A percentile compares a stretch with the other conserved stretches of the same genome.
Conservation (phyloP, 1,140 invertebrate genomes). For the Brachionus plicatilis region DNA sequence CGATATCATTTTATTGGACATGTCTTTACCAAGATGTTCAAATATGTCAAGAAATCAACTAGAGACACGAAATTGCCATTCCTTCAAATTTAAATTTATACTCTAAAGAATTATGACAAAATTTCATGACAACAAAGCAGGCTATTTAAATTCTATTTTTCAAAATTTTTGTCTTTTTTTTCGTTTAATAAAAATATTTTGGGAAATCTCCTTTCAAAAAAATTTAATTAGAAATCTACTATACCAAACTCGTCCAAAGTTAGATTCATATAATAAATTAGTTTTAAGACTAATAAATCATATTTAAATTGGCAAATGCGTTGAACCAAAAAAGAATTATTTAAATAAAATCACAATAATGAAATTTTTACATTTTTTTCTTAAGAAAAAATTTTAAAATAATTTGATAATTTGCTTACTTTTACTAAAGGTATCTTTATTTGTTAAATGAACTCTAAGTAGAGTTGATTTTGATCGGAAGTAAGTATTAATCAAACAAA, state of each 20-base stretch:
- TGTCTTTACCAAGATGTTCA: not conserved
- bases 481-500: not conserved
- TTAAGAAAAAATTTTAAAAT: not conserved
- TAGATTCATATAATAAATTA: not conserved
- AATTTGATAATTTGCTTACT: not conserved
- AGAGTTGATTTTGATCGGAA: not conserved
- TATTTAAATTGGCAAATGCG: not conserved
- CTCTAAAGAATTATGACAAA: not conserved
- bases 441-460: not conserved
- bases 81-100: not conserved
- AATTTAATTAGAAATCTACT: not conserved
- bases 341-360: not conserved
- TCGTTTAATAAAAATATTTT: not conserved
- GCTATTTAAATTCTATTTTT: not conserved
- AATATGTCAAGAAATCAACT: not conserved
- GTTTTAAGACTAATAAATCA: not conserved
- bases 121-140: not conserved
- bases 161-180: not conserved
- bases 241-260: not conserved
- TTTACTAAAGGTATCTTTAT: not conserved
- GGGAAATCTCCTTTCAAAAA: not conserved
- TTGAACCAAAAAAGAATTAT: not conserved
- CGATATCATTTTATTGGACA: not conserved
- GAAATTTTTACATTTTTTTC: not conserved
- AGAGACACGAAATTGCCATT: not conserved